Base-by-base conservation (phyloP, 2,113 vertebrate genomes). In the Tupaia chinensis region DNA sequence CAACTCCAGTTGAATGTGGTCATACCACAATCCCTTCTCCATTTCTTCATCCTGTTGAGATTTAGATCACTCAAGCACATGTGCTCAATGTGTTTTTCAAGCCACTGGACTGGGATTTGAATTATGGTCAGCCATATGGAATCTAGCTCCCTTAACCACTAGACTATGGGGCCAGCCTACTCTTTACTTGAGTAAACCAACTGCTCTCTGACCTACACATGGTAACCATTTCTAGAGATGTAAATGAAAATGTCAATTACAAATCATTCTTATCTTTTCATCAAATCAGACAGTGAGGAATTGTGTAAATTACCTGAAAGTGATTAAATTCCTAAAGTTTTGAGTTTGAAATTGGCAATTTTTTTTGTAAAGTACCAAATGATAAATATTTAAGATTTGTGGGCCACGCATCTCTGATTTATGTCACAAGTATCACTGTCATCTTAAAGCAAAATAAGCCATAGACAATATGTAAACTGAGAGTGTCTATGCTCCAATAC, bases 261-360 rank as follows among this genome's bases (percentile, higher is more conserved):
- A 91, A 79, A 56, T 44, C 25, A 25, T n/a, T 65, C 20, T 60
- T 63, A 78, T 7, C 22, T 27, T 88, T 83, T 29, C 44, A 90
- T 78, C 19, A 81, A 19, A 66, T 92, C 19, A 78, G 8, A 73
- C 3, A 5, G 1, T 73, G 12, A 77, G 13, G 9, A 89, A 91
- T 29, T 77, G 3, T 56, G 0, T 66, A 70, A 63, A 16, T 95
- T 84, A 81, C 68, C 83, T 53, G 34, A 80, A 84, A 81, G 14
- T 77, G 72, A 68, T 87, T 87, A 90, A 87, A 56, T 65, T n/a
- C 23, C 15, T 70, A 60, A 89, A 66, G 11, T 7, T 87, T 95
- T 44, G 34, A 9, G 34, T 82, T 85, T 27, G 4, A 7, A 7
- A 3, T 56, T 73, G 27, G 9, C 23, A 89, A 63, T 9, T 72